These are phyloP conservation scores for Lepidonotus clava DNA, from an alignment of 2,888 invertebrate genomes.

Conservation along the genomic window DNA sequence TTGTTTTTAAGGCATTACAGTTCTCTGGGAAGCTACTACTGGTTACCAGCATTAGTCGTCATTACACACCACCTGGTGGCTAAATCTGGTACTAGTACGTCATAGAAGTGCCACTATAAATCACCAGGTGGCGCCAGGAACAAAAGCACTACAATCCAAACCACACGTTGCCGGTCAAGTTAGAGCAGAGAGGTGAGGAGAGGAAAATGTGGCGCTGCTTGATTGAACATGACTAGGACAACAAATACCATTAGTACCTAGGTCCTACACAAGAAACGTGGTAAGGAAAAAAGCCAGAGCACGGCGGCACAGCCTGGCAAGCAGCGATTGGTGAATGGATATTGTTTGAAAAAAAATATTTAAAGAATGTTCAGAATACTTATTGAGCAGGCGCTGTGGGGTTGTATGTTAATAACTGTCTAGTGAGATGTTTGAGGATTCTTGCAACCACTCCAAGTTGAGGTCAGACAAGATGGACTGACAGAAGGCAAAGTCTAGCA, in stretches of 20 bases:
- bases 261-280: not conserved
- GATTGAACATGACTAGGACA: slow-evolving; percentile 15
- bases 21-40: not conserved
- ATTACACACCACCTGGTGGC: not conserved
- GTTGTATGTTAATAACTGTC: too few species aligned
- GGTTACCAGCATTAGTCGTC: not conserved
- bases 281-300: not conserved
- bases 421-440: too few species aligned
- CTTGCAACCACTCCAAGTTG: too few species aligned
- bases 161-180: not conserved
- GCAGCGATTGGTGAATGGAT: not conserved
- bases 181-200: not conserved
- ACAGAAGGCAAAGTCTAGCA: too few species aligned
- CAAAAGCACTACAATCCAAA: slow-evolving; percentile 22
- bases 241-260: slow-evolving; percentile 42
- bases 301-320: not conserved
- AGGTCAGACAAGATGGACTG: too few species aligned
- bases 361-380: too few species aligned
- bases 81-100: slow-evolving; percentile 11
- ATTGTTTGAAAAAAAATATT: too few species aligned
- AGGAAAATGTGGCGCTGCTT: too few species aligned
- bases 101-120: not conserved
- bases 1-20: not conserved
- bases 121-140: not conserved
- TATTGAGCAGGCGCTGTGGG: too few species aligned